These are phyloP conservation scores for Caenorhabditis angaria DNA, from an alignment of 2,888 invertebrate species.

Conservation along the genomic window DNA sequence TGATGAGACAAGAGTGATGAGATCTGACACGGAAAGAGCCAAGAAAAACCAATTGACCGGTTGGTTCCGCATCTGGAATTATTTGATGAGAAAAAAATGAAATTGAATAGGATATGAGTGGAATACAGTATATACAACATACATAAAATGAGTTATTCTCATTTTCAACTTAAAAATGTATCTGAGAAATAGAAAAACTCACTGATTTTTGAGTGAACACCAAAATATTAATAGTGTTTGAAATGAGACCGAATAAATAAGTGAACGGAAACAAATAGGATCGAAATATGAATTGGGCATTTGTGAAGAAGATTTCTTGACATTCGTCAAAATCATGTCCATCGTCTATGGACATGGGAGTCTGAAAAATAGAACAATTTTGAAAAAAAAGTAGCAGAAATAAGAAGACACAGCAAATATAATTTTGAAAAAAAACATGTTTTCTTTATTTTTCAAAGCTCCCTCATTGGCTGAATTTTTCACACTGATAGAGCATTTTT, in stretches of 20 bases:
- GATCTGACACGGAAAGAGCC: slow-evolving; percentile 56
- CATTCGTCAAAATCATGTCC: slow-evolving; percentile 33
- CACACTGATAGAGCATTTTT: too few relatives aligned
- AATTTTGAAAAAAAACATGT: slow-evolving; percentile 1
- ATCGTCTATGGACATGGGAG: slow-evolving; percentile 42
- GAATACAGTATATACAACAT: background rate
- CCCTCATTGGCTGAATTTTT: background rate
- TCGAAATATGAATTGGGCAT: slow-evolving; percentile 60
- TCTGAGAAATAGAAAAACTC: background rate
- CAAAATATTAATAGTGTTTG: slow-evolving; percentile 61
- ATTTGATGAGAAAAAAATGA: background rate
- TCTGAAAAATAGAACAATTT: slow-evolving; percentile 21
- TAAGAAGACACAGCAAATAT: background rate
- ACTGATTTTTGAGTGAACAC: slow-evolving; percentile 62
- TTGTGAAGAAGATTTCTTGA: slow-evolving; percentile 44
- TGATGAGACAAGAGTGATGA: slow-evolving; percentile 59
- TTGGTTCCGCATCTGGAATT: slow-evolving; percentile 64
- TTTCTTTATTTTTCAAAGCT: background rate
- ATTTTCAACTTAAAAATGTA: background rate
- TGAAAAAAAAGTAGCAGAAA: background rate
- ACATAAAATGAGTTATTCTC: background rate
- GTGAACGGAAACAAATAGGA: slow-evolving; percentile 63
- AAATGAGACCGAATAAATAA: slow-evolving; percentile 63
- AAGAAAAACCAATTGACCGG: slow-evolving; percentile 67
- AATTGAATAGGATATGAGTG: background rate